Evolutionary conservation across 2,888 invertebrate species (phyloP), one percentile per base, ranked within the genome.

Genomic region (Nezara viridula): DNA sequence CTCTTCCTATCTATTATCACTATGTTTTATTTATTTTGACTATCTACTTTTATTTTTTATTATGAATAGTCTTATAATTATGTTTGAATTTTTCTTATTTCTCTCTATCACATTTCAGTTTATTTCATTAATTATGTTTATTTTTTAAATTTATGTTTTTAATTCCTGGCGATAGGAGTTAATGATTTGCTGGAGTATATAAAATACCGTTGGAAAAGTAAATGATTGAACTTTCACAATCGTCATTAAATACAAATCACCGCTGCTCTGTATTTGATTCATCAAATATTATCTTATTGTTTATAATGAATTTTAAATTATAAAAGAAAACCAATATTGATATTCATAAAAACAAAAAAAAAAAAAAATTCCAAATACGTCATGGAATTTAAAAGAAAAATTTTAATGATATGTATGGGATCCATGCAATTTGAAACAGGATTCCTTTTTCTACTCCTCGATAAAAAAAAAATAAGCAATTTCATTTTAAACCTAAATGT

Each of bases 101-200:
- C 37, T 73, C 66, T 73, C 37, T 73, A 73, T 73, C 66, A 37
- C 37, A 73, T 73, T 66, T 60, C 27, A 60, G 12, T 60, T 60
- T 60, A 60, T 60, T 73, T 73, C 32, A 73, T 73, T 73, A 37
- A 32, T 32, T 7, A 73, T 73, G 19, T 73, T 37, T 73, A 19
- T 73, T 73, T 73, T 37, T 73, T 37, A 21, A 60, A 27, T 60
- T 27, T 73, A 19, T 73, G 66, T 19, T 37, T 66, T 73, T 73
- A 19, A 73, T 73, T 73, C 32, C 19, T 73, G 14, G 10, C 27
- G 10, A 60, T 12, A 60, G 27, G 4, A 27, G 19, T 24, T 37
- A 19, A 37, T 37, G 4, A 19, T 73, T 73, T 37, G 14, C 27
- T 16, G 2, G 32, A 27, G 27, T 32, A 6, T 55, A n/a, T 60